Evolutionary conservation across 2,888 invertebrate genomes (phyloP), one percentile per base, ranked within the genome.

Genomic region (Desoria tigrina): DNA sequence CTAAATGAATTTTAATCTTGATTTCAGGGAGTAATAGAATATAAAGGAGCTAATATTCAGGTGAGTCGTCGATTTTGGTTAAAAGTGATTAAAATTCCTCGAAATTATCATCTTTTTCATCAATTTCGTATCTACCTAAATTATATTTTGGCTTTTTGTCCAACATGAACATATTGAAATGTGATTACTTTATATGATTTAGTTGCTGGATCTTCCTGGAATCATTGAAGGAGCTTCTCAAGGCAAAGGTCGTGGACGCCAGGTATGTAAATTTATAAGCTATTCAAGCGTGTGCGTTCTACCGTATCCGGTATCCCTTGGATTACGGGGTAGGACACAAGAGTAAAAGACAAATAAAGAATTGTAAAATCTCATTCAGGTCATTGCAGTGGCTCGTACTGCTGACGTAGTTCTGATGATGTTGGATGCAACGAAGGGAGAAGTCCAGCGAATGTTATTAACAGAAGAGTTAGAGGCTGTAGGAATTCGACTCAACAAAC

Each of bases 141-240:
- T 9, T 39, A 39, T 16, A 39, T 9, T 9, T 9, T 39, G 39
- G 39, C 16, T 39, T 39, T 39, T 39, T 39, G 16, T 11, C 39
- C 39, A 39, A 7, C 49, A n/a, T 49, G 49, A 6, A 6, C 7
- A 49, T 49, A 9, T 49, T 49, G n/a, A 49, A 6, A 49, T 49
- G 7, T 49, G n/a, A 18, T 9, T n/a, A 7, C n/a, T n/a, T n/a
- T n/a, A n/a, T n/a, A n/a, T n/a, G n/a, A n/a, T n/a, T n/a, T n/a
- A n/a, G 32, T 84, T 99, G 71, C 86, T 99, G 0, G 99, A 99
- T 86, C 86, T 99, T 79, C 99, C 99, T 65, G 99, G 99, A 79
- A 99, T 99, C 80, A 99, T 99, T 80, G 99, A 99, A 84, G 99
- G 99, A 66, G 99, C 99, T 72, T 90, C 98, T 1, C 97, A 93